A percentile compares a stretch with the other conserved stretches of the same genome.
These are phyloP conservation scores for Forpus xanthops DNA, from an alignment of 2,797 vertebrate species.

Conservation along the genomic window DNA sequence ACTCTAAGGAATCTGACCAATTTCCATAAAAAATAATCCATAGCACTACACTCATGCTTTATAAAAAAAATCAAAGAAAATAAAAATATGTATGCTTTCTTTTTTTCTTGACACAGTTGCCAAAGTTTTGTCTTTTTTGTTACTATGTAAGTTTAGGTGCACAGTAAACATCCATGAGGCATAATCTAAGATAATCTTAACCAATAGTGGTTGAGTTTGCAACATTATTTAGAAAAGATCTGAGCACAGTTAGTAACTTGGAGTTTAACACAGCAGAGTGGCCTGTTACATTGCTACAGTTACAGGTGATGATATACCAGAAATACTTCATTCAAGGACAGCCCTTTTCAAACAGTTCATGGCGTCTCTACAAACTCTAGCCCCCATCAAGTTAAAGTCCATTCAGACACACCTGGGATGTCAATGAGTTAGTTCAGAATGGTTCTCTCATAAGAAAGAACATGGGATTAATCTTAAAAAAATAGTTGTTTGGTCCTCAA, in stretches of 20 bases:
- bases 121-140: neutral
- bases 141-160: neutral
- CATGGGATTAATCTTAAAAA: neutral
- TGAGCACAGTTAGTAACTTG: neutral
- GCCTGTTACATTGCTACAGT: neutral
- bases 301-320: neutral
- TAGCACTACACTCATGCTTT: neutral
- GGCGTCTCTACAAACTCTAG: neutral
- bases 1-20: neutral
- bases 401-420: neutral
- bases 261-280: neutral
- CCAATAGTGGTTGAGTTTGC: neutral
- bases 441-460: neutral
- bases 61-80: constrained; percentile 1
- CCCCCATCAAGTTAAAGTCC: neutral
- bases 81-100: neutral
- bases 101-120: neutral
- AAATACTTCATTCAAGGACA: neutral
- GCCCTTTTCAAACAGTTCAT: neutral
- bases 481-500: neutral
- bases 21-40: neutral
- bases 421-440: neutral
- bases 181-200: neutral
- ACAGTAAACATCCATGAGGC: neutral
- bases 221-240: neutral